phyloP scores from a whole-genome alignment of 2,113 vertebrate genomes.

The Cettia cetti region DNA sequence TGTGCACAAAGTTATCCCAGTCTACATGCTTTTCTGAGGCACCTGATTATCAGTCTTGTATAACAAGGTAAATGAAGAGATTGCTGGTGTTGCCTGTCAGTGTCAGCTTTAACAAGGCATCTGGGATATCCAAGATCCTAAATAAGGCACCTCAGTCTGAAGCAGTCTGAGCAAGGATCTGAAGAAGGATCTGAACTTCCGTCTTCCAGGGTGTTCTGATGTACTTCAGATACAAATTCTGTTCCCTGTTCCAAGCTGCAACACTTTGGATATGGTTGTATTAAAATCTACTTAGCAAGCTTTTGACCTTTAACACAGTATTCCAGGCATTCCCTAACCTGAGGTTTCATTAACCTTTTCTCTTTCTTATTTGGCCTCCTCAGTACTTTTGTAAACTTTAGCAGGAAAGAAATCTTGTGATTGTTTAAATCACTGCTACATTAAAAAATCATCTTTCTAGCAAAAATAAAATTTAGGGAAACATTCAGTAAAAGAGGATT shows the following conservation, averaged over 20 bases:
- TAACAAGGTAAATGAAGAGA: neutral
- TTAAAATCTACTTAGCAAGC: neutral
- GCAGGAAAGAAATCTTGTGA: neutral
- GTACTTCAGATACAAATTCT: neutral
- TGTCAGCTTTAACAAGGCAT: neutral
- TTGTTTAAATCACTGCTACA: neutral
- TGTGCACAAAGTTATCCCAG: neutral
- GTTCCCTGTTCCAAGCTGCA: neutral
- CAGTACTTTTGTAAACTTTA: neutral
- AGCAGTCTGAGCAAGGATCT: too few species aligned
- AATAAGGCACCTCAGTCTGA: neutral
- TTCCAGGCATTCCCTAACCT: neutral
- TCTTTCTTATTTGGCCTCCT: neutral
- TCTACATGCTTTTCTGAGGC: neutral
- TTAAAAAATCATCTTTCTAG: neutral
- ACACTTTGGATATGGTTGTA: fast-evolving
- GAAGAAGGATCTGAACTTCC: neutral
- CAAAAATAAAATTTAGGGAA: neutral
- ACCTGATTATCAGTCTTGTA: neutral
- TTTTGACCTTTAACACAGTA: neutral
- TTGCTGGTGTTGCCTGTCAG: neutral
- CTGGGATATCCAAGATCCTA: neutral
- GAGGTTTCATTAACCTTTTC: neutral
- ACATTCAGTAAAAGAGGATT: neutral
- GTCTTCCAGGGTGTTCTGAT: neutral